Conservation (phyloP, 2,888 invertebrate genomes). For the Microctonus hyperodae region DNA sequence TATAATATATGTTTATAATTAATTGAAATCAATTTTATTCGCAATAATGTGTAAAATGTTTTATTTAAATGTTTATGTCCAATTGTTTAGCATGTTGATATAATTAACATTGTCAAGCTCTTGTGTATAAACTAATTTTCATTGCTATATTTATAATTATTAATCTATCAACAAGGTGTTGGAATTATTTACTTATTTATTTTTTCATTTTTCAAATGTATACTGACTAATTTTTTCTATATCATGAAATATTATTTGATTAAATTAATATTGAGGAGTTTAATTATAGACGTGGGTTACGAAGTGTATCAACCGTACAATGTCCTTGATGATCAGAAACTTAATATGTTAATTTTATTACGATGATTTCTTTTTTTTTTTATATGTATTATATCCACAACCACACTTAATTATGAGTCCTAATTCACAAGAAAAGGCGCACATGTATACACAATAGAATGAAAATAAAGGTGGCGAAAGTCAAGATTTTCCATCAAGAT, state of each 20-base stretch:
- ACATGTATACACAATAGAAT: constrained; percentile 12
- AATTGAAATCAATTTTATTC: neutral
- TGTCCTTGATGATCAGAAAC: no score
- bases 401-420: constrained; percentile 5
- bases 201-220: neutral
- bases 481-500: constrained; percentile 25
- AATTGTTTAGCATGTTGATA: constrained; percentile 11
- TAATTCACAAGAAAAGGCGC: constrained; percentile 15
- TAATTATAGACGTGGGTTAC: neutral
- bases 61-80: constrained; percentile 4
- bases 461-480: constrained; percentile 20
- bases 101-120: neutral
- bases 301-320: neutral
- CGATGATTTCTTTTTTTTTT: no score
- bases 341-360: no score
- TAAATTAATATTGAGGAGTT: no score
- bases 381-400: neutral
- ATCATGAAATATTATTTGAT: no score
- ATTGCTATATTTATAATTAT: neutral
- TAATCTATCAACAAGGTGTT: neutral
- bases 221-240: constrained; percentile 4
- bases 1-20: neutral
- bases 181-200: neutral
- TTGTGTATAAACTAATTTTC: neutral
- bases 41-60: neutral